Base-by-base conservation (phyloP, 2,113 vertebrate species). In the Hystrix cristata region DNA sequence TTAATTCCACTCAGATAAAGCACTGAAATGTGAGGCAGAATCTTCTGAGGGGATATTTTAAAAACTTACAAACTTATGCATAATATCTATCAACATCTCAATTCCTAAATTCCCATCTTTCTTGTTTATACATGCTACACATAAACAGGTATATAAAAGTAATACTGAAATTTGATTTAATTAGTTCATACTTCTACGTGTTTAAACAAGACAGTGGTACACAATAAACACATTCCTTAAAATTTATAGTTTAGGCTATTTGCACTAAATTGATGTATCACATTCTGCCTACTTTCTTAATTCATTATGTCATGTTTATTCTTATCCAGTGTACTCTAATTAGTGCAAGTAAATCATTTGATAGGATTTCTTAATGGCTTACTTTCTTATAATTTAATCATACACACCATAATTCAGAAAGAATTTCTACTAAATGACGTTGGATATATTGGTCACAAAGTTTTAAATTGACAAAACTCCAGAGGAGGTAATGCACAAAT, bases 401-500 rank as follows among this genome's bases (percentile, higher is more conserved):
- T 69, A 1, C 65, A 2, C 57, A 72, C 60, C 94, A 59, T 51
- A 27, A 6, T 18, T 92, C 71, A 53, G 27, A 95, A 57, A 93
- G 57, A 67, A 93, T 48, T 96, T 91, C 34, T 5, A 91, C 38
- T 92, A 87, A 97, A 92, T 93, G 38, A 48, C 97, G 60, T 69
- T 89, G 25, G 59, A 83, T 11, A 3, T 18, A 55, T 76, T 38
- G 67, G 64, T 38, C 11, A 87, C 13, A 71, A n/a, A 51, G 5
- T 1, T 80, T 88, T 95, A 60, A 89, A 18, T 12, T 95, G 92
- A 92, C 90, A 71, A 91, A 62, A 96, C 55, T 15, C 95, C 34
- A 89, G 0, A n/a, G 90, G 96, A 84, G 55, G 74, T 96, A 95
- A 85, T 97, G 79, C 51, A 7, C 29, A 89, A 72, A 74, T 25